Conservation (phyloP, 2,797 vertebrate species). For the Sebastiscus tertius region DNA sequence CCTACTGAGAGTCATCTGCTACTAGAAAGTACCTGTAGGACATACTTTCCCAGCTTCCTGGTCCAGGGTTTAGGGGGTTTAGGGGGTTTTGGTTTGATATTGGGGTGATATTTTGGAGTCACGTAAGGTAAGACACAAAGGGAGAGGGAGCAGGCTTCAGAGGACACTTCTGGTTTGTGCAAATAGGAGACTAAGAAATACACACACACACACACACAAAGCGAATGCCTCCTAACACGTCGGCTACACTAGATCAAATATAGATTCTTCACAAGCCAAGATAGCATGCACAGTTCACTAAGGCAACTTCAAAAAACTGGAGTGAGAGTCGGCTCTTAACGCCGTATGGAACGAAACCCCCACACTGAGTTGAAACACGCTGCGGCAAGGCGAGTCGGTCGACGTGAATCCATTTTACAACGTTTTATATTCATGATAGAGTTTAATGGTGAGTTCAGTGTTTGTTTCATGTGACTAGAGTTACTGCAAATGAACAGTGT, state of each 20-base stretch:
- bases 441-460: not conserved
- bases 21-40: conserved; percentile 12
- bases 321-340: conserved; percentile 49
- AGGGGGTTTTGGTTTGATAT: not conserved
- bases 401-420: not conserved
- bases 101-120: not conserved
- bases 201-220: conserved; percentile 40
- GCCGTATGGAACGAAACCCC: conserved; percentile 28
- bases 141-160: conserved; percentile 56
- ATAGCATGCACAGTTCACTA: conserved; percentile 75
- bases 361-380: conserved; percentile 2
- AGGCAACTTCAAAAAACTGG: conserved; percentile 72
- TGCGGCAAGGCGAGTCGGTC: conserved; percentile 35
- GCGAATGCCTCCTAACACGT: conserved; percentile 52
- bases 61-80: not conserved
- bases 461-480: conserved; percentile 8
- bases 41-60: conserved; percentile 5
- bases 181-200: conserved; percentile 68
- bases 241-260: conserved; percentile 62
- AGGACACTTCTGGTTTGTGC: conserved; percentile 80
- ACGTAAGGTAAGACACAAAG: conserved; percentile 29
- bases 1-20: conserved; percentile 16
- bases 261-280: conserved; percentile 66
- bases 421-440: not conserved
- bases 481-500: conserved; percentile 5